Evolutionary conservation across 1,140 invertebrate species (phyloP), one percentile per base, ranked within the genome.

Genomic region (Solenopsis fugax): DNA sequence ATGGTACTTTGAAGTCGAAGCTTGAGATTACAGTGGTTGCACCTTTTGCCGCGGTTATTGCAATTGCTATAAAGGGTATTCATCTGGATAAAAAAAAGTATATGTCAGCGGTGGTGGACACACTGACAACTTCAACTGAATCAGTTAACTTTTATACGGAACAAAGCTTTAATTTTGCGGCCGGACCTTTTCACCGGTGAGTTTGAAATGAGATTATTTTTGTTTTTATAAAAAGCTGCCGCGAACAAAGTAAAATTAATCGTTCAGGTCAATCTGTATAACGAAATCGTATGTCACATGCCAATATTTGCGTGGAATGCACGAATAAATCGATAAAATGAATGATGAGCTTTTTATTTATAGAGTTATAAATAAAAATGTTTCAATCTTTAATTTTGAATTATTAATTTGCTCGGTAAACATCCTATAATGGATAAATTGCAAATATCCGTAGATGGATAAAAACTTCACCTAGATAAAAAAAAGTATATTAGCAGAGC

Each of bases 151-250:
- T 48, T 60, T 60, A 34, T 67, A 50, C 7, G 54, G 62, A 80
- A 65, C 24, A 48, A 41, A 34, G 48, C 37, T 67, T 72, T 82
- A 82, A 82, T 73, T 82, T 58, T 34, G n/a, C 24, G 64, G 7
- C 16, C 29, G 13, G 41, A 3, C 41, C 24, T 73, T 82, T 72
- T 4, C 10, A 12, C 41, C 13, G 80, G 50, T 41, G 37, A 81
- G 48, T 69, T 71, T 24, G 16, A 82, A 82, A 82, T 82, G 16
- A 58, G 29, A 82, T 82, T 73, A 82, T 58, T 73, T 73, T 13
- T 48, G 80, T 18, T 60, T 72, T 82, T 73, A 58, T 58, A 4
- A 50, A 29, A 54, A 69, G 4, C 41, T 60, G 16, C n/a, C 69
- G 54, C 6, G 29, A 2, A 45, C 7, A 82, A 73, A 73, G 67